Conservation (phyloP, 1,140 invertebrate species). For the Coptotermes formosanus region DNA sequence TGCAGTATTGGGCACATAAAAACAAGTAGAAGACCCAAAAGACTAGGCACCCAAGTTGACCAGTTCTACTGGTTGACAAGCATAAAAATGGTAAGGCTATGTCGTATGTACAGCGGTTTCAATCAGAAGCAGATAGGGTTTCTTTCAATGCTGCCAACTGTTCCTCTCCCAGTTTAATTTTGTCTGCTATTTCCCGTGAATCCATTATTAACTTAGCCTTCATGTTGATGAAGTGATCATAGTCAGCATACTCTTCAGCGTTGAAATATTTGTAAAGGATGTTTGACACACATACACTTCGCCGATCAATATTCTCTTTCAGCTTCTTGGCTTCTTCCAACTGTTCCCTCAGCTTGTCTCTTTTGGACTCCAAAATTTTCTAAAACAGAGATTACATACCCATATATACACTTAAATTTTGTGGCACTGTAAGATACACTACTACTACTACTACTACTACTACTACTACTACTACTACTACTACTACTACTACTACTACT, state of each 20-base stretch:
- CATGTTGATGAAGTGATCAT: conserved; percentile 87
- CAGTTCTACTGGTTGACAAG: background rate
- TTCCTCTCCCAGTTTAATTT: conserved; percentile 83
- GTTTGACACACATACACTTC: conserved; percentile 71
- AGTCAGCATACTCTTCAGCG: conserved; percentile 75
- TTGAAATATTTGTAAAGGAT: conserved; percentile 74
- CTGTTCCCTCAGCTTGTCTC: conserved; percentile 75
- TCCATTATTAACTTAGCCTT: conserved; percentile 89
- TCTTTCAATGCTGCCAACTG: conserved; percentile 74
- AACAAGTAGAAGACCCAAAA: background rate
- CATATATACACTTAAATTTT: background rate
- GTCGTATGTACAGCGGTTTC: background rate
- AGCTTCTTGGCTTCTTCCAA: conserved; percentile 81
- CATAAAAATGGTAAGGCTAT: conserved; percentile 4
- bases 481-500: too few relatives aligned
- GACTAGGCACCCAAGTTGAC: background rate
- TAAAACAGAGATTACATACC: conserved; percentile 47
- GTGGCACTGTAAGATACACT: background rate
- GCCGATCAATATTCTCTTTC: conserved; percentile 79
- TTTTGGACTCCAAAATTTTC: conserved; percentile 73
- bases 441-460: too few relatives aligned
- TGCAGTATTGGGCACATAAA: background rate
- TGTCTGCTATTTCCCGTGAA: conserved; percentile 79
- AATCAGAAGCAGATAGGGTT: conserved; percentile 49
- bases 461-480: too few relatives aligned